Conservation (phyloP, 30 jellyfish, hydroid and myxozoan genomes). For the Chrysaora quinquecirrha region DNA sequence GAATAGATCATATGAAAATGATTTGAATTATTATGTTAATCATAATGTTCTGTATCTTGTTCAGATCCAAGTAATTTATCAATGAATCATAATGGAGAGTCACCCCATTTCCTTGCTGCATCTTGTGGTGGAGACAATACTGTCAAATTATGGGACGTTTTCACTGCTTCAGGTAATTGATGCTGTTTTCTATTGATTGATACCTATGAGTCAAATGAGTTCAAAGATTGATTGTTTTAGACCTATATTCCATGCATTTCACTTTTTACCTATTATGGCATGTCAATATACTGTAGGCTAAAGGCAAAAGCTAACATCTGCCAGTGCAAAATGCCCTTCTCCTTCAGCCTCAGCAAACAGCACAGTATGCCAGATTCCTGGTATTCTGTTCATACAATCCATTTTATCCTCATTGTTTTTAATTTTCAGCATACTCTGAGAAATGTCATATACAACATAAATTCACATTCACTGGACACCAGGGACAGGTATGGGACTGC, state of each 20-base stretch:
- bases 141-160: constrained; percentile 91
- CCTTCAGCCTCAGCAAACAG: too few species aligned
- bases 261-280: too few species aligned
- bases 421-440: constrained; percentile 78
- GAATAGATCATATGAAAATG: too few species aligned
- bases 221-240: too few species aligned
- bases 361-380: too few species aligned
- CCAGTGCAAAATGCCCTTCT: too few species aligned
- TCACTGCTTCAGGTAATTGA: constrained; percentile 98
- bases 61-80: constrained; percentile 20
- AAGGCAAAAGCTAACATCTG: too few species aligned
- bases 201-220: too few species aligned
- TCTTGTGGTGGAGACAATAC: constrained; percentile 98
- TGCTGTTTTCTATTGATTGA: too few species aligned
- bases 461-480: constrained; percentile 82
- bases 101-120: constrained; percentile 92
- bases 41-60: background rate
- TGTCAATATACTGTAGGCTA: too few species aligned
- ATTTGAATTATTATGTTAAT: too few species aligned
- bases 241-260: too few species aligned
- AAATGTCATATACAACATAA: constrained; percentile 77
- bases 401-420: background rate
- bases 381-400: background rate
- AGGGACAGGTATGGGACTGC: constrained; percentile 94
- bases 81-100: constrained; percentile 69